Percentiles rank a stretch among this genome's conserved stretches.
These are phyloP conservation scores for Psix sp. DNA, from an alignment of 1,140 invertebrate species.

Conservation along the genomic window DNA sequence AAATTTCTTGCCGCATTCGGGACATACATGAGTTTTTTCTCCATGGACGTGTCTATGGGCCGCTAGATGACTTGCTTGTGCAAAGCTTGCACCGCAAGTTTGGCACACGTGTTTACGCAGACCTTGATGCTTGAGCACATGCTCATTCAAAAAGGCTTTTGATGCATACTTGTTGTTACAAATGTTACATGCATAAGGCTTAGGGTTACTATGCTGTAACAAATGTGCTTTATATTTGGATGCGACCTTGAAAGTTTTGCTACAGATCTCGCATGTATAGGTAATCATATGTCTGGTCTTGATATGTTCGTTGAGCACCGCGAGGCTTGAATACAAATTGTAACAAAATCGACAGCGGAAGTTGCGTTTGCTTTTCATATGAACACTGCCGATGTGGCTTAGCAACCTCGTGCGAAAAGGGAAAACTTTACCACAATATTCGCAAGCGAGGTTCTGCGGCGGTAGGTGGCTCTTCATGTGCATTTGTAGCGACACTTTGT, in stretches of 20 bases:
- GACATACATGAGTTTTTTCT: slow-evolving; percentile 73
- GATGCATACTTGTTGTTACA: slow-evolving; percentile 76
- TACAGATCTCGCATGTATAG: slow-evolving; percentile 72
- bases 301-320: slow-evolving; percentile 74
- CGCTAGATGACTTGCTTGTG: slow-evolving; percentile 74
- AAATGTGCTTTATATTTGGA: slow-evolving; percentile 75
- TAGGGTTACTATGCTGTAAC: slow-evolving; percentile 74
- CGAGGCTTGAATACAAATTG: slow-evolving; percentile 74
- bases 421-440: slow-evolving; percentile 75
- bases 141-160: slow-evolving; percentile 75
- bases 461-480: slow-evolving; percentile 75
- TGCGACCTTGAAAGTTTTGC: slow-evolving; percentile 73
- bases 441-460: slow-evolving; percentile 74
- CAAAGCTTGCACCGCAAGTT: slow-evolving; percentile 73
- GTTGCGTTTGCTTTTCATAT: slow-evolving; percentile 73
- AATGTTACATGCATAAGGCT: slow-evolving; percentile 72
- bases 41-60: slow-evolving; percentile 75
- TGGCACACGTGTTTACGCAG: slow-evolving; percentile 73
- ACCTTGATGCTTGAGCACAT: slow-evolving; percentile 74
- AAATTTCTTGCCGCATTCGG: slow-evolving; percentile 74
- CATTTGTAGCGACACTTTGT: slow-evolving; percentile 75
- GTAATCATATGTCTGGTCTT: slow-evolving; percentile 74
- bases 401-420: slow-evolving; percentile 73
- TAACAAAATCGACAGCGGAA: slow-evolving; percentile 76
- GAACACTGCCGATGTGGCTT: slow-evolving; percentile 74